Base-by-base conservation (phyloP, 2,797 vertebrate species). In the Hydrocynus forskahlii region DNA sequence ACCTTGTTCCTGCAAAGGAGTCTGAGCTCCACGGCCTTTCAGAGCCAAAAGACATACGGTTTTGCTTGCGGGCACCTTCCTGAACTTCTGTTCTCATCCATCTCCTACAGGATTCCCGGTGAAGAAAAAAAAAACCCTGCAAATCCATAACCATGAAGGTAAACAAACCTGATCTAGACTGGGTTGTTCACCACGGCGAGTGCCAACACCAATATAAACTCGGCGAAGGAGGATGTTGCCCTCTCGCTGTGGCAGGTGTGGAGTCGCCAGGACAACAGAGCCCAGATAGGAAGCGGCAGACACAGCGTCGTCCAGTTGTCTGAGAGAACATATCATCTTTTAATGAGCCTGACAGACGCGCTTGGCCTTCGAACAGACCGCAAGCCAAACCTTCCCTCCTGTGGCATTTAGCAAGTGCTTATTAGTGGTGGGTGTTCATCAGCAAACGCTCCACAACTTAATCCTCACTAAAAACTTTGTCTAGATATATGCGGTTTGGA, bases 301-400 rank as follows among this genome's bases (percentile, higher is more conserved):
- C 83, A 79, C 25, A 35, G 48, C 76, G 83, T 76, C 83, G 72
- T 85, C 80, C 80, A 72, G 80, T 70, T 80, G 83, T 82, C 80
- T 78, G 75, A 75, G 80, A 67, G 74, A n/a, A 68, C 83, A 80
- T 85, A 79, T 82, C 72, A 80, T 82, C 83, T 82, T 85, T 60
- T 82, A 85, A 85, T 82, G 80, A 82, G 76, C 59, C 68, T 80
- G 77, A 82, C 83, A 85, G 80, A 82, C 75, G 73, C 57, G 23
- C 43, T 54, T 79, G 71, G 72, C 71, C 50, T 76, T 79, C 75
- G 29, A 71, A 79, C 59, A 70, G 73, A 79, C 76, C 76, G 29
- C 76, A 82, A 85, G 72, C 72, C 64, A 85, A 76, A 82, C 21
- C 67, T 70, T 85, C 73, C 72, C 72, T 67, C 55, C 55, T 55